phyloP scores from a whole-genome alignment of 2,797 vertebrate genomes.

The Lithobates pipiens region DNA sequence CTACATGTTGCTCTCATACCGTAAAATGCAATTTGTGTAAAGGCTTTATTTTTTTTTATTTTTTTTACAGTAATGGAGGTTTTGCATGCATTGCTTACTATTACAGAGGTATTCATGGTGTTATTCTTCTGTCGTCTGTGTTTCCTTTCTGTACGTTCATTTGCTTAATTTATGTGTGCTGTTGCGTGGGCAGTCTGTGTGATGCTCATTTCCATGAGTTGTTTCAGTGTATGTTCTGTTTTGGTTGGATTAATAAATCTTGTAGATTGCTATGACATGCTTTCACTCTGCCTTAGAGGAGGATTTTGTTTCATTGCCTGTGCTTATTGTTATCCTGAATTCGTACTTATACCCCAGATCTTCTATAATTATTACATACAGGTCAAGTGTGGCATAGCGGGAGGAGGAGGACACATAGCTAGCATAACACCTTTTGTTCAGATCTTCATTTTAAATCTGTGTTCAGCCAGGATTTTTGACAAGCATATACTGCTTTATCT shows the following conservation, averaged over 20 bases:
- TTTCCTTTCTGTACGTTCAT: background rate
- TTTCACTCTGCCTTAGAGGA: background rate
- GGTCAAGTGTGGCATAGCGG: background rate
- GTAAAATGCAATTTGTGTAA: too few relatives aligned
- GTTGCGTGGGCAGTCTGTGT: background rate
- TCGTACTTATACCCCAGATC: background rate
- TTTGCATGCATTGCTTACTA: background rate
- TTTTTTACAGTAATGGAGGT: background rate
- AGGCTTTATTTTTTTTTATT: too few relatives aligned
- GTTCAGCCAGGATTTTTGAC: background rate
- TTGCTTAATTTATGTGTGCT: background rate
- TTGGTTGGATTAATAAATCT: slow-evolving; percentile 8
- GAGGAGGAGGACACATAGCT: background rate
- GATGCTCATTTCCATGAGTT: slow-evolving; percentile 6
- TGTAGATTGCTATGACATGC: background rate
- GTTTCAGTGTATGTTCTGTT: background rate
- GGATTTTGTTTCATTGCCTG: background rate
- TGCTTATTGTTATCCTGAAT: background rate
- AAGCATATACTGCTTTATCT: too few relatives aligned
- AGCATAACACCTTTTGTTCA: background rate
- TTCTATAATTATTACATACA: background rate
- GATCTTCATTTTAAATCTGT: background rate
- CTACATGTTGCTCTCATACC: background rate
- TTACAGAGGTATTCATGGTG: background rate
- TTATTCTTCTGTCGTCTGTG: background rate